A percentile compares a stretch with the other conserved stretches of the same genome.
These are phyloP conservation scores for Ariopsis seemanni DNA, from an alignment of 2,113 vertebrate species.

Conservation along the genomic window DNA sequence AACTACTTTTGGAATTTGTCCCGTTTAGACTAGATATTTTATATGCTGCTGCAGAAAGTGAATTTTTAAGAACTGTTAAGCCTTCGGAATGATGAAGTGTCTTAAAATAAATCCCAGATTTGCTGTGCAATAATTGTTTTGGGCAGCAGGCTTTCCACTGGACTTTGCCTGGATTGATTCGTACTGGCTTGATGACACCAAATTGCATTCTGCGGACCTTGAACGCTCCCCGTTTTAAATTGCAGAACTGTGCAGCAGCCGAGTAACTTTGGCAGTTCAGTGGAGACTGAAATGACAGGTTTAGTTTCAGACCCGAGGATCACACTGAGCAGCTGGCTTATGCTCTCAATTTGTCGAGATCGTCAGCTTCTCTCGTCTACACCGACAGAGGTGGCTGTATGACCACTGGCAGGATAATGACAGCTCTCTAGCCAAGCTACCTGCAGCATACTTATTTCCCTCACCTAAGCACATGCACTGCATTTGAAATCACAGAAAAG, in stretches of 20 bases:
- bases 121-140: constrained; percentile 38
- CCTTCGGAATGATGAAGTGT: background rate
- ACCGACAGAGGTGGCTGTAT: constrained; percentile 39
- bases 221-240: constrained; percentile 25
- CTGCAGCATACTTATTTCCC: constrained; percentile 24
- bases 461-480: constrained; percentile 18
- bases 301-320: constrained; percentile 24
- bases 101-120: constrained; percentile 26
- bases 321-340: constrained; percentile 15
- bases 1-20: constrained; percentile 36
- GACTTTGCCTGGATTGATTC: constrained; percentile 27
- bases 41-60: background rate
- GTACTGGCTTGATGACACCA: constrained; percentile 42
- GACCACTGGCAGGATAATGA: constrained; percentile 45
- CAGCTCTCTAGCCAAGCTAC: constrained; percentile 30
- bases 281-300: constrained; percentile 41
- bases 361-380: constrained; percentile 35
- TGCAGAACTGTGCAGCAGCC: constrained; percentile 19
- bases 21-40: background rate
- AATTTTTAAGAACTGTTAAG: constrained; percentile 14
- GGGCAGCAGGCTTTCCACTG: background rate
- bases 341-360: constrained; percentile 27
- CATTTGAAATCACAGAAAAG: constrained; percentile 19
- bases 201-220: constrained; percentile 42
- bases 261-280: constrained; percentile 27